Evolutionary conservation across 2,113 vertebrate genomes (phyloP).

Genomic region (Dasyprocta punctata): DNA sequence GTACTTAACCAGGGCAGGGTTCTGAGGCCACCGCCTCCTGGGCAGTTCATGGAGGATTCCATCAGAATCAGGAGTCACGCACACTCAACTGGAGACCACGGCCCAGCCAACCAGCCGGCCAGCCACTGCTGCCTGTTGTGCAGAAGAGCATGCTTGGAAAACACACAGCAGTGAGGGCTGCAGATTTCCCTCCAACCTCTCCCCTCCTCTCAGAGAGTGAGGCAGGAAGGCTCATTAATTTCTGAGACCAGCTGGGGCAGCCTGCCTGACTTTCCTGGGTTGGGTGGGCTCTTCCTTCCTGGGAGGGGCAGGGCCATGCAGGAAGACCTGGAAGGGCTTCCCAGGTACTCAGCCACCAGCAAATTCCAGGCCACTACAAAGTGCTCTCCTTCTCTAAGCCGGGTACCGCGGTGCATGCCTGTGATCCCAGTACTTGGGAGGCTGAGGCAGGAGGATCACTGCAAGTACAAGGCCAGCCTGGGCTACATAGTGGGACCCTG

Average conservation of each 20-base stretch:
- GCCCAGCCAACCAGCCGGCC: background rate
- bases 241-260: background rate
- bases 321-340: background rate
- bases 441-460: background rate
- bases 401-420: background rate
- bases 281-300: background rate
- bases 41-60: background rate
- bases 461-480: background rate
- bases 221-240: conserved; percentile 21
- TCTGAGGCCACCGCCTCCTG: background rate
- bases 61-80: background rate
- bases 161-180: background rate
- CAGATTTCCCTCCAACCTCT: background rate
- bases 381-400: background rate
- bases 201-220: background rate
- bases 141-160: background rate
- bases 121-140: background rate
- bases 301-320: background rate
- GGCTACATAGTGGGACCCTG: background rate
- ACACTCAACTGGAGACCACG: background rate
- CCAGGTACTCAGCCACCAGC: background rate
- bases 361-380: background rate
- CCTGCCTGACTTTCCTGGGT: background rate
- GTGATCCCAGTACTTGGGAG: background rate
- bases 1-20: background rate